A percentile compares a stretch with the other conserved stretches of the same genome.
These are phyloP conservation scores for Astropecten irregularis DNA, from an alignment of 53 echinoderm and acorn worm species.

Conservation along the genomic window DNA sequence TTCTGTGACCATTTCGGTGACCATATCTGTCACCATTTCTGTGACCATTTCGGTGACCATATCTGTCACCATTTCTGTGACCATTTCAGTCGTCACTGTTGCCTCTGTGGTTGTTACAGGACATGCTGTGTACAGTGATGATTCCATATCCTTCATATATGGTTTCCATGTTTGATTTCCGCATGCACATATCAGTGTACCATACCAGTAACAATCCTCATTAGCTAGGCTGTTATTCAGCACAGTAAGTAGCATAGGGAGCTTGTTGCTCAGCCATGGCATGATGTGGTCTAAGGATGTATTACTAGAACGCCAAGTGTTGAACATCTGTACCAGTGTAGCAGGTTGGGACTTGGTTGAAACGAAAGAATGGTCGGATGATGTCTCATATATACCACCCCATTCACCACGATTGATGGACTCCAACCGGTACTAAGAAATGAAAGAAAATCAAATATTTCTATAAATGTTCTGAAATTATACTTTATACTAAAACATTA, in stretches of 20 bases:
- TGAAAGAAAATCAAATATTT: not conserved
- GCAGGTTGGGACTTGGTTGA: constrained; percentile 48
- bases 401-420: constrained; percentile 63
- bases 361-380: constrained; percentile 57
- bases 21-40: too few species aligned
- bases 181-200: constrained; percentile 73
- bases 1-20: too few species aligned
- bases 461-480: too few species aligned
- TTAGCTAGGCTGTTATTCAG: constrained; percentile 25
- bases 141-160: constrained; percentile 51
- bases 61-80: too few species aligned
- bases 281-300: constrained; percentile 65
- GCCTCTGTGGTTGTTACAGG: not conserved
- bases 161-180: constrained; percentile 60
- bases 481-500: too few species aligned
- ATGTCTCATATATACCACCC: constrained; percentile 80
- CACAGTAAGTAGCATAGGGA: constrained; percentile 46
- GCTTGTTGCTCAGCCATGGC: constrained; percentile 66
- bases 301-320: constrained; percentile 55
- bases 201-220: constrained; percentile 16
- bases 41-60: too few species aligned
- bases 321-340: constrained; percentile 69
- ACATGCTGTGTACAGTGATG: not conserved
- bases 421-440: constrained; percentile 72
- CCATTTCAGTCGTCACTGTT: not conserved